Percentiles rank a stretch among this genome's conserved stretches.
Conservation (phyloP, 2,113 vertebrate species). For the Nettapus auritus region DNA sequence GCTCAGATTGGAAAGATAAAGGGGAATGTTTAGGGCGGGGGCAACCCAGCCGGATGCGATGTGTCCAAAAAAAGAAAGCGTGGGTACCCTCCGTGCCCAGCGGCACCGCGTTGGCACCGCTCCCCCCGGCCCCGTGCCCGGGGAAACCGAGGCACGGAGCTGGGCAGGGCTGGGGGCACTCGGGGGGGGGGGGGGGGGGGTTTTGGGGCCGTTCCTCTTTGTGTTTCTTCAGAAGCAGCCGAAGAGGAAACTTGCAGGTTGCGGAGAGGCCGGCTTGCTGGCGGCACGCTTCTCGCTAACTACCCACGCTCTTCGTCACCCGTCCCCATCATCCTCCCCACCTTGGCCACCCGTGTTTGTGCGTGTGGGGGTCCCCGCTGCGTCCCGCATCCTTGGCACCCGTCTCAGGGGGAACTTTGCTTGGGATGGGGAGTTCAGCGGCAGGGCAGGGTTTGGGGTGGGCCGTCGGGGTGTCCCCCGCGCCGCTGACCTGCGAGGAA, state of each 20-base stretch:
- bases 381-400: not conserved
- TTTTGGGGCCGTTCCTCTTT: not conserved
- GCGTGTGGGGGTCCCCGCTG: fast-evolving
- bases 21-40: not conserved
- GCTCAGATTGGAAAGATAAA: not conserved
- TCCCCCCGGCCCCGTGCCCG: fast-evolving
- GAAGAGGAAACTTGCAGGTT: not conserved
- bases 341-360: too few species aligned
- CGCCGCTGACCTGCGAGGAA: slow-evolving; percentile 37
- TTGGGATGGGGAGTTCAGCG: not conserved
- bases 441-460: not conserved
- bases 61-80: not conserved
- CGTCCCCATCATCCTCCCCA: not conserved
- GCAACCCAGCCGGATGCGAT: not conserved
- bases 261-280: fast-evolving
- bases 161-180: not conserved
- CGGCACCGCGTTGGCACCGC: fast-evolving
- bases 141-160: not conserved
- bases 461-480: not conserved
- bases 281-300: fast-evolving
- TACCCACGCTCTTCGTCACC: not conserved
- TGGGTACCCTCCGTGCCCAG: not conserved
- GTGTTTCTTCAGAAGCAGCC: not conserved
- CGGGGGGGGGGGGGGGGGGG: not conserved
- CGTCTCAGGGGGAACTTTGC: fast-evolving